These are phyloP conservation scores for Rafetus swinhoei DNA, from an alignment of 2,113 vertebrate genomes.

Conservation along the genomic window DNA sequence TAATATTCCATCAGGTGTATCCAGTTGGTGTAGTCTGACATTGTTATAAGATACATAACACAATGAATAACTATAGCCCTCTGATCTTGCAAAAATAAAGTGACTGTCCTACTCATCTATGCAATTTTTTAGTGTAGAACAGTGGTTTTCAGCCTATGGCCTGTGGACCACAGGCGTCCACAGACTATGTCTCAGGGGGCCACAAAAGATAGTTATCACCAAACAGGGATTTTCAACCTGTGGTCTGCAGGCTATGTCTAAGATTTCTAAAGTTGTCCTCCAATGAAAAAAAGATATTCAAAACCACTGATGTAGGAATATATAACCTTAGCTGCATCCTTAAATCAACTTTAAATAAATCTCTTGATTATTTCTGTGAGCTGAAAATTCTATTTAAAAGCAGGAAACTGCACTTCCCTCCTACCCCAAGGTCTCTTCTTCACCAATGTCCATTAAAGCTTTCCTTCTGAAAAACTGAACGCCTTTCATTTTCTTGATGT, in stretches of 20 bases:
- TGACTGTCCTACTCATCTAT: not conserved
- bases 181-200: not conserved
- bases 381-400: constrained; percentile 52
- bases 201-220: no score
- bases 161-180: not conserved
- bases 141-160: not conserved
- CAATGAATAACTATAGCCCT: constrained; percentile 33
- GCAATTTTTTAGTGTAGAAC: not conserved
- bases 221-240: no score
- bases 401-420: constrained; percentile 22
- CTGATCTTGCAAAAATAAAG: constrained; percentile 12
- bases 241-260: not conserved
- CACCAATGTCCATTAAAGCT: constrained; percentile 10
- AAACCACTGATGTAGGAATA: not conserved
- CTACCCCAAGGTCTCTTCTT: constrained; percentile 18
- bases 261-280: not conserved
- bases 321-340: constrained; percentile 14
- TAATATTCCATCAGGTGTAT: constrained; percentile 6
- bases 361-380: constrained; percentile 11
- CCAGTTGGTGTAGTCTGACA: constrained; percentile 19
- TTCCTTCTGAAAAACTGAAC: constrained; percentile 19
- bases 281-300: not conserved
- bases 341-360: constrained; percentile 4
- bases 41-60: constrained; percentile 1
- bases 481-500: constrained; percentile 32